These are phyloP conservation scores for Chloropsis hardwickii DNA, from an alignment of 2,113 vertebrate genomes.

Conservation along the genomic window DNA sequence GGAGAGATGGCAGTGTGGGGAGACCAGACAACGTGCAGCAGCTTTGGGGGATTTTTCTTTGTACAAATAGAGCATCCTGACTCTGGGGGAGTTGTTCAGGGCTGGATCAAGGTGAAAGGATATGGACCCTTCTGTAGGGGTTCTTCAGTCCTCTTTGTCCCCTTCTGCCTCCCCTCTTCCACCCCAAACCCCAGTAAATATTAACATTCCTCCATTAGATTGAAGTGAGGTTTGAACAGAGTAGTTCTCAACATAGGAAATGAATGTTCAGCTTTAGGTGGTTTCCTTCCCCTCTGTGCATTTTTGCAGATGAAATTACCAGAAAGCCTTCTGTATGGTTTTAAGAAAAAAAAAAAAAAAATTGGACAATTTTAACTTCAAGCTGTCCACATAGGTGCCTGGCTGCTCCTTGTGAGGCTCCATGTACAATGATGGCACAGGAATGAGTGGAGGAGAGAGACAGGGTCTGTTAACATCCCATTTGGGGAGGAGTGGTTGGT, in stretches of 20 bases:
- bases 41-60: not conserved
- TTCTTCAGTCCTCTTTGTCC: not conserved
- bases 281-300: rapidly evolving
- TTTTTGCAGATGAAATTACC: not conserved
- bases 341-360: not conserved
- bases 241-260: not conserved
- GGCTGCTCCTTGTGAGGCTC: not conserved
- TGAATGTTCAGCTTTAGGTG: not conserved
- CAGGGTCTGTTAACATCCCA: rapidly evolving
- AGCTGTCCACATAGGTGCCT: not conserved
- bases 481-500: not conserved
- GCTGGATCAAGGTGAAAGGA: not conserved
- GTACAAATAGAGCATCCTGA: not conserved
- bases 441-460: not conserved
- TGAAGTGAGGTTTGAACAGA: not conserved
- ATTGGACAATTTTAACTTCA: not conserved
- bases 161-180: not conserved
- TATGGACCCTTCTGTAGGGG: rapidly evolving
- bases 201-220: not conserved
- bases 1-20: not conserved
- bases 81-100: not conserved
- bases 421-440: rapidly evolving
- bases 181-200: not conserved
- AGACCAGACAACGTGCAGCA: rapidly evolving
- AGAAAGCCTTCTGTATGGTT: not conserved